phyloP scores from a whole-genome alignment of 2,113 vertebrate species.

The Malurus alboscapulatus region DNA sequence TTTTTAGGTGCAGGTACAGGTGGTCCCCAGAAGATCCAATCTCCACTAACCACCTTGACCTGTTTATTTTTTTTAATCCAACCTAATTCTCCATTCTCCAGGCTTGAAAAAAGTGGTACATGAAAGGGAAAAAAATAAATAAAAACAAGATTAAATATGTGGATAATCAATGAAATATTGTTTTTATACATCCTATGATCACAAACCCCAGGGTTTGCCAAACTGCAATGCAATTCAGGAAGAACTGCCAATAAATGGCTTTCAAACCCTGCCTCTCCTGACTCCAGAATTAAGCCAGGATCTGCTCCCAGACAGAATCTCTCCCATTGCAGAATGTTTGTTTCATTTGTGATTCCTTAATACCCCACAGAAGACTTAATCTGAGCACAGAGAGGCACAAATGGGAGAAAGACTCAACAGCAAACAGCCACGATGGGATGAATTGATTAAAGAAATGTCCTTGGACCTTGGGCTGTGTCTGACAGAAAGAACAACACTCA shows the following conservation, averaged over 20 bases:
- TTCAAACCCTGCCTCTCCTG: background rate
- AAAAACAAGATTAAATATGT: fast-evolving
- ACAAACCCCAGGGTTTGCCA: background rate
- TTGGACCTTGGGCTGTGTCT: background rate
- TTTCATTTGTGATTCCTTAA: background rate
- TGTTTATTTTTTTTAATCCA: background rate
- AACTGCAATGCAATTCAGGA: background rate
- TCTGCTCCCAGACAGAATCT: background rate
- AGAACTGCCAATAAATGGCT: background rate
- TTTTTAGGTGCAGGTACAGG: background rate
- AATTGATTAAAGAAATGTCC: background rate
- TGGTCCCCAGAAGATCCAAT: background rate
- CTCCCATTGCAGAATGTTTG: background rate
- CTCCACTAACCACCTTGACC: background rate
- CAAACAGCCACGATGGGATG: background rate
- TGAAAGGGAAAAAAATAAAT: background rate
- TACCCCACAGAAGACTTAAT: background rate
- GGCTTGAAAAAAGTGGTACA: fast-evolving
- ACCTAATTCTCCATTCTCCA: background rate
- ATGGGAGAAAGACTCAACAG: background rate
- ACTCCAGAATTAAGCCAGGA: background rate
- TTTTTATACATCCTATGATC: background rate
- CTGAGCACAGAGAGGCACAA: background rate
- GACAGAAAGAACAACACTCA: background rate
- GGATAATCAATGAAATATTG: background rate